phyloP scores from a whole-genome alignment of 2,797 vertebrate genomes.

The Gymnopithys bicolor region DNA sequence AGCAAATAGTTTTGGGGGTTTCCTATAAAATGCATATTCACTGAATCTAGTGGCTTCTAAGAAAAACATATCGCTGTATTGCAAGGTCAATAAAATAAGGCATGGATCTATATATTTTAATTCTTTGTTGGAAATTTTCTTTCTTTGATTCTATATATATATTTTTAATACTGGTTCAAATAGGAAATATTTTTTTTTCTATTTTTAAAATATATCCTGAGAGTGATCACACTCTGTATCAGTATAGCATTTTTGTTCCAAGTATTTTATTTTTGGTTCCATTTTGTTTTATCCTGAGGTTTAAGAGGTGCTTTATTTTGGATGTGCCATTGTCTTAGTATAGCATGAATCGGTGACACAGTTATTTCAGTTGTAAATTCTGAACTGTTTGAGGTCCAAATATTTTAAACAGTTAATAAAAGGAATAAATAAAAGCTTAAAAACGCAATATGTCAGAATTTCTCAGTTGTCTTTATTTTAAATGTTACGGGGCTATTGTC shows the following conservation, averaged over 20 bases:
- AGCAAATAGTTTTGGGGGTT: neutral
- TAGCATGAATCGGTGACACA: neutral
- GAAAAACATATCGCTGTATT: fast-evolving
- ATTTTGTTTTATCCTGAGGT: neutral
- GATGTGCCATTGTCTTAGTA: neutral
- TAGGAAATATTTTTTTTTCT: no score
- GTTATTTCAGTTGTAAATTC: neutral
- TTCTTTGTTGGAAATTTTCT: neutral
- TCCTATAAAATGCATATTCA: neutral
- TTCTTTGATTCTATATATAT: neutral
- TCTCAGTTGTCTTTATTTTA: neutral
- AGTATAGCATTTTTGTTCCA: neutral
- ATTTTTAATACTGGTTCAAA: neutral
- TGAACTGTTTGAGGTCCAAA: neutral
- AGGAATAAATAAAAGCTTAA: neutral
- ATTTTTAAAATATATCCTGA: neutral
- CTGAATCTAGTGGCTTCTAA: neutral
- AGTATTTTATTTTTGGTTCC: neutral
- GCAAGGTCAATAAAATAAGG: neutral
- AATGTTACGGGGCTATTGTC: neutral
- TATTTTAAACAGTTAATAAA: neutral
- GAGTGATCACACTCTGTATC: neutral
- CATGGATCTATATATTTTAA: neutral
- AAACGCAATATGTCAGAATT: neutral
- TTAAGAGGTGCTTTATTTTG: neutral